Conservation (phyloP, 2,888 invertebrate genomes). For the Sisyra nigra region DNA sequence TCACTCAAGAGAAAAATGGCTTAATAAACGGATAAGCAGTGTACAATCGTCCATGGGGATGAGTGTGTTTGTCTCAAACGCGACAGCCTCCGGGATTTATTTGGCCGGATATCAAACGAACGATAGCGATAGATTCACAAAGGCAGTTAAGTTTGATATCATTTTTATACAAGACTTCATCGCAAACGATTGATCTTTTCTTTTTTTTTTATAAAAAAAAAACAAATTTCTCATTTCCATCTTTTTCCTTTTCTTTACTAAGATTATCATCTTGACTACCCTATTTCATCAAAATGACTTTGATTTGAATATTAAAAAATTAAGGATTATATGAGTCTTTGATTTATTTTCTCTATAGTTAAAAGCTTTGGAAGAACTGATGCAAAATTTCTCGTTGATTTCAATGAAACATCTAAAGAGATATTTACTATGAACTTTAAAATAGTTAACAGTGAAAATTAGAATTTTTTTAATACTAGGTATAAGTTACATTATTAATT, state of each 20-base stretch:
- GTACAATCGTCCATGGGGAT: constrained; percentile 15
- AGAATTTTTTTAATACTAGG: background rate
- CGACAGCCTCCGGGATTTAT: background rate
- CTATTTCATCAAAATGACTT: too few species aligned
- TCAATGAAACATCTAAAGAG: too few species aligned
- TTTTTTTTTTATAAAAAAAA: background rate
- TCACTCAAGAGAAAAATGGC: constrained; percentile 21
- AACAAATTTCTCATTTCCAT: too few species aligned
- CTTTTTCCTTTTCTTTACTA: too few species aligned
- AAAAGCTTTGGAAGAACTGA: too few species aligned
- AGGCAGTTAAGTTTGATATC: constrained; percentile 7
- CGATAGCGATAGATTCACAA: constrained; percentile 8
- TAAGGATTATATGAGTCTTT: too few species aligned
- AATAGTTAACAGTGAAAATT: too few species aligned
- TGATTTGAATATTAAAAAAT: too few species aligned
- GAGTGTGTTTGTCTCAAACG: constrained; percentile 1
- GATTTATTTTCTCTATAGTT: too few species aligned
- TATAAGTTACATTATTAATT: background rate
- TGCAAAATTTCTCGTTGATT: too few species aligned
- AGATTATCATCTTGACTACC: too few species aligned
- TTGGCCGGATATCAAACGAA: constrained; percentile 1
- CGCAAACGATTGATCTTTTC: constrained; percentile 8
- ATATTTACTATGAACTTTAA: too few species aligned
- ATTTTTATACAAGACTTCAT: constrained; percentile 7
- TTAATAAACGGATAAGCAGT: constrained; percentile 24